A percentile compares a stretch with the other conserved stretches of the same genome.
These are phyloP conservation scores for Drosophila nebulosa DNA, from an alignment of 1,140 invertebrate genomes.

Conservation along the genomic window DNA sequence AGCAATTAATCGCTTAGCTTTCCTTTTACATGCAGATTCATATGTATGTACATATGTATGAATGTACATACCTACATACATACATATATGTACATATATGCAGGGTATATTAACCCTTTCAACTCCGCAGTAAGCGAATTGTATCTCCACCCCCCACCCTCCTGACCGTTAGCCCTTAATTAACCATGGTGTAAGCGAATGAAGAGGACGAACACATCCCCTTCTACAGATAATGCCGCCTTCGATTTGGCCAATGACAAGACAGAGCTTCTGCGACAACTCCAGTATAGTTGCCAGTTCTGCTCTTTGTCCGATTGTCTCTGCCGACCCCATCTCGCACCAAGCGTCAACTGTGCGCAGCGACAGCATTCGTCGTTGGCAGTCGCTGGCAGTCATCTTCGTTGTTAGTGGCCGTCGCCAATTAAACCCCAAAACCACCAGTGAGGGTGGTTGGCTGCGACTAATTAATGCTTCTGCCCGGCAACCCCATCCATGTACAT, in stretches of 20 bases:
- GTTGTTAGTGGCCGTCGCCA: constrained; percentile 12
- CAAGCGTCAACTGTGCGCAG: not conserved
- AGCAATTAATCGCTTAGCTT: too few relatives aligned
- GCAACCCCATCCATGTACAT: not conserved
- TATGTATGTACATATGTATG: not conserved
- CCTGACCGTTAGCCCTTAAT: not conserved
- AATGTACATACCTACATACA: not conserved
- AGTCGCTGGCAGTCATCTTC: not conserved
- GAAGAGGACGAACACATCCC: not conserved
- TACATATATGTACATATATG: too few relatives aligned
- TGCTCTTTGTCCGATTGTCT: not conserved
- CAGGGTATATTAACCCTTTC: not conserved
- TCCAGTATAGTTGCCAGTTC: not conserved
- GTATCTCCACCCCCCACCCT: not conserved
- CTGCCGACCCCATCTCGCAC: not conserved
- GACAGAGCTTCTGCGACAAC: constrained; percentile 6
- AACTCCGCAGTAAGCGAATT: not conserved
- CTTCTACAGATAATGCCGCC: not conserved
- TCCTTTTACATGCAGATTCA: too few relatives aligned
- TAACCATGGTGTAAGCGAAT: not conserved
- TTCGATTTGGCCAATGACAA: constrained; percentile 6
- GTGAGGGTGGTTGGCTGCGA: constrained; percentile 18
- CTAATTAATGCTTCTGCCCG: constrained; percentile 25
- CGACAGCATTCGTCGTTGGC: constrained; percentile 9
- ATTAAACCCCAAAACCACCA: constrained; percentile 28